Evolutionary conservation across 2,113 vertebrate genomes (phyloP).

Genomic region (Poeciliopsis retropinna): DNA sequence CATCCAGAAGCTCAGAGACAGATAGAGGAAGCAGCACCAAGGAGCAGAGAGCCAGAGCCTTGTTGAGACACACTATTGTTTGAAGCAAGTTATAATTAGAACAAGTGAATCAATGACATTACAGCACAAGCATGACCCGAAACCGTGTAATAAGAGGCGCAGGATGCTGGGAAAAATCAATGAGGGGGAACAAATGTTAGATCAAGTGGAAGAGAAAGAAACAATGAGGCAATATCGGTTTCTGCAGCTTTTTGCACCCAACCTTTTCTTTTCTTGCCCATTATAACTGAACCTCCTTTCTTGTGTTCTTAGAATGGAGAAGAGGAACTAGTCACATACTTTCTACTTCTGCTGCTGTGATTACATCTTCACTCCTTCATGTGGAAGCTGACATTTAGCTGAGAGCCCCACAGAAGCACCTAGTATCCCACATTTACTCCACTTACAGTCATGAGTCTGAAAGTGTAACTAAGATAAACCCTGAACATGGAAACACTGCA

Average conservation of each 20-base stretch:
- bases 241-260: conserved; percentile 13
- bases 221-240: conserved; percentile 17
- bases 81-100: conserved; percentile 54
- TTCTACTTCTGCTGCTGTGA: background rate
- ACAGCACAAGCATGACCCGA: conserved; percentile 18
- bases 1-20: conserved; percentile 15
- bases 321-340: background rate
- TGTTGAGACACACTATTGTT: conserved; percentile 29
- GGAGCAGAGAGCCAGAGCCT: background rate
- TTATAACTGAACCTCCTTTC: background rate
- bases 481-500: conserved; percentile 12
- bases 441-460: conserved; percentile 9
- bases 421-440: background rate
- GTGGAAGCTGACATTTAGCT: conserved; percentile 50
- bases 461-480: conserved; percentile 16
- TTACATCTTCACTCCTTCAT: conserved; percentile 24
- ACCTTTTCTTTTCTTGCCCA: background rate
- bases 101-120: conserved; percentile 42
- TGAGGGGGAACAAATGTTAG: background rate
- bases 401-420: conserved; percentile 5
- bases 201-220: conserved; percentile 9
- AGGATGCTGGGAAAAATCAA: conserved; percentile 18
- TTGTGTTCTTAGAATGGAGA: background rate
- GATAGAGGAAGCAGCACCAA: conserved; percentile 8
- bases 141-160: conserved; percentile 37